Conservation (phyloP, 2,113 vertebrate genomes). For the Polypterus bichir region DNA sequence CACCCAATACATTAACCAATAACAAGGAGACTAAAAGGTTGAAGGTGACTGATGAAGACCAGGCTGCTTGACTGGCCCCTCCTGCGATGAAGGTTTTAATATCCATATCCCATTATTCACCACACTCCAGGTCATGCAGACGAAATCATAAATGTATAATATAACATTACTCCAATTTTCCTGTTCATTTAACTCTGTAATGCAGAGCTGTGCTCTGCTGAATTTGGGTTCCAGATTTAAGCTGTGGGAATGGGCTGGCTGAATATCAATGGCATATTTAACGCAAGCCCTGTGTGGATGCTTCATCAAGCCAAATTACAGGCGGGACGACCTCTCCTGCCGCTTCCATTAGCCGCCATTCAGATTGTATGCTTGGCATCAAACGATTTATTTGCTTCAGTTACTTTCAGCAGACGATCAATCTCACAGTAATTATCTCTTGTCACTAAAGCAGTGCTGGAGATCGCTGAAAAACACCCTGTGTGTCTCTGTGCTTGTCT, state of each 20-base stretch:
- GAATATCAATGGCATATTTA: constrained; percentile 67
- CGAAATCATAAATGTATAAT: constrained; percentile 94
- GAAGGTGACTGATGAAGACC: not conserved
- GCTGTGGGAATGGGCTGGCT: constrained; percentile 44
- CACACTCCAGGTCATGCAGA: constrained; percentile 68
- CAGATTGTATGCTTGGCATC: constrained; percentile 41
- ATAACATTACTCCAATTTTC: constrained; percentile 98
- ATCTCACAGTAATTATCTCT: constrained; percentile 57
- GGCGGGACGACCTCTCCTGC: constrained; percentile 47
- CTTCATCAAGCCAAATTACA: constrained; percentile 52
- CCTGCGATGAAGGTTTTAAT: constrained; percentile 48
- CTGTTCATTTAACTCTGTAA: constrained; percentile 90
- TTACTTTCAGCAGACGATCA: constrained; percentile 47
- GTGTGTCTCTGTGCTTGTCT: constrained; percentile 6
- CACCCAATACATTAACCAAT: not conserved
- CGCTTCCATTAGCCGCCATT: constrained; percentile 47
- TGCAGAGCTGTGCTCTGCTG: constrained; percentile 76
- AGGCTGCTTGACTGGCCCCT: constrained; percentile 11
- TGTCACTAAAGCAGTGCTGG: constrained; percentile 41
- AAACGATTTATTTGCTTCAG: constrained; percentile 58
- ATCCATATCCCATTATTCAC: constrained; percentile 45
- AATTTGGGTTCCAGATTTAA: constrained; percentile 40
- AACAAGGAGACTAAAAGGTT: not conserved
- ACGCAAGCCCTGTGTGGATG: constrained; percentile 34
- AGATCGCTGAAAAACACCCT: constrained; percentile 25